These are phyloP conservation scores for Aquatica leii DNA, from an alignment of 2,888 invertebrate species.

Conservation along the genomic window DNA sequence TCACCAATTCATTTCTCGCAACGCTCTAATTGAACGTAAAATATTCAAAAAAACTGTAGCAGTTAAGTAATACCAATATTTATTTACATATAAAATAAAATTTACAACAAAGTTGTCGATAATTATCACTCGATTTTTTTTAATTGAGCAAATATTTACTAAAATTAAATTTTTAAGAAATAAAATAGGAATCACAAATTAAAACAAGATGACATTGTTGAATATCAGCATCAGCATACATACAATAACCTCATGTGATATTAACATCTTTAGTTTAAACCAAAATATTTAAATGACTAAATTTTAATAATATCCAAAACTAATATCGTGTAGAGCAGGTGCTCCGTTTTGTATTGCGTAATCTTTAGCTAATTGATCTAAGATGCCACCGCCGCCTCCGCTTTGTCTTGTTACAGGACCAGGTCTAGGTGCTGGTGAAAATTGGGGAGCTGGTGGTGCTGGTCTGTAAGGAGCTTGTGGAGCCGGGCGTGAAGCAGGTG, in stretches of 20 bases:
- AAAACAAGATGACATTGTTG: conserved; percentile 22
- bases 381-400: conserved; percentile 64
- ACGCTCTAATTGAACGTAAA: conserved; percentile 2
- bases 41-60: neutral
- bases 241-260: conserved; percentile 12
- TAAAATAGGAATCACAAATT: conserved; percentile 24
- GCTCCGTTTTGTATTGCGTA: conserved; percentile 78
- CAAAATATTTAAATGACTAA: conserved; percentile 2
- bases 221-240: conserved; percentile 26
- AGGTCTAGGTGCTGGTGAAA: conserved; percentile 49
- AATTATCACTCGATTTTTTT: conserved; percentile 3
- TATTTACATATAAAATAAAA: conserved; percentile 32
- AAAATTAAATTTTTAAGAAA: neutral
- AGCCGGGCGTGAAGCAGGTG: conserved; percentile 52
- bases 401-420: conserved; percentile 45
- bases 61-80: conserved; percentile 5
- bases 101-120: conserved; percentile 18
- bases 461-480: conserved; percentile 42
- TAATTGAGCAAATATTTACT: conserved; percentile 1
- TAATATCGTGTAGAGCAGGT: conserved; percentile 80
- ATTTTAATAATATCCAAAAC: conserved; percentile 78
- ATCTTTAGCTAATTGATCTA: conserved; percentile 83
- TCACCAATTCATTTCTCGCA: neutral
- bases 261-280: conserved; percentile 29
- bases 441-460: conserved; percentile 46